Evolutionary conservation across 2,797 vertebrate genomes (phyloP), one percentile per base, ranked within the genome.

Genomic region (Garrulus glandarius): DNA sequence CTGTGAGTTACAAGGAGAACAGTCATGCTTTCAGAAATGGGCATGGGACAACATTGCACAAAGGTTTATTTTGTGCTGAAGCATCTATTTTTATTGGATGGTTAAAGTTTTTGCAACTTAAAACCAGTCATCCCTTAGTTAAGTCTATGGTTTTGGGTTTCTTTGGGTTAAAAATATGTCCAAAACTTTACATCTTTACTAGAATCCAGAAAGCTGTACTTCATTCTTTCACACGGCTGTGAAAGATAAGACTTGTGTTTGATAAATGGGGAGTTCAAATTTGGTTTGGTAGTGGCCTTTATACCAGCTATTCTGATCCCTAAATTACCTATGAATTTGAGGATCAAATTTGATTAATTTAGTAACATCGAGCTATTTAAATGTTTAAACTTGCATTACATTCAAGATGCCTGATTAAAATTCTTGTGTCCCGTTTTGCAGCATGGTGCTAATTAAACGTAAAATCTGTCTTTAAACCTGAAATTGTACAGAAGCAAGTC

Each of bases 401-500:
- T 37, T 34, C 6, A 26, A 57, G 52, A 46, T 53, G 4, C 47
- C 61, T 22, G n/a, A 37, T 84, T 67, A 46, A 87, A 76, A 52
- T 56, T 84, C 47, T 67, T 21, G 15, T 56, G 74, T 87, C 80
- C 43, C 0, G 0, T 76, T 94, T 84, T 78, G 70, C 59, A 49
- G 70, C 57, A 3, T 39, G 27, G 15, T 43, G 41, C 24, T 84
- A 92, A 84, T 86, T 72, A 88, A 72, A 92, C 0, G 1, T 27
- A 55, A 90, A 87, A 89, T 82, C 60, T 60, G 60, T 36, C 81
- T 90, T 91, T 70, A 87, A 84, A 92, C 22, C 37, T 79, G 59
- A 90, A 95, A 83, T 77, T 19, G 32, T 70, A 36, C 43, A 50
- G 84, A 68, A 95, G 36, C 90, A 80, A 93, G 88, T 95, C 84